These are phyloP conservation scores for Penelope pileata DNA, from an alignment of 2,113 vertebrate genomes.

Conservation along the genomic window DNA sequence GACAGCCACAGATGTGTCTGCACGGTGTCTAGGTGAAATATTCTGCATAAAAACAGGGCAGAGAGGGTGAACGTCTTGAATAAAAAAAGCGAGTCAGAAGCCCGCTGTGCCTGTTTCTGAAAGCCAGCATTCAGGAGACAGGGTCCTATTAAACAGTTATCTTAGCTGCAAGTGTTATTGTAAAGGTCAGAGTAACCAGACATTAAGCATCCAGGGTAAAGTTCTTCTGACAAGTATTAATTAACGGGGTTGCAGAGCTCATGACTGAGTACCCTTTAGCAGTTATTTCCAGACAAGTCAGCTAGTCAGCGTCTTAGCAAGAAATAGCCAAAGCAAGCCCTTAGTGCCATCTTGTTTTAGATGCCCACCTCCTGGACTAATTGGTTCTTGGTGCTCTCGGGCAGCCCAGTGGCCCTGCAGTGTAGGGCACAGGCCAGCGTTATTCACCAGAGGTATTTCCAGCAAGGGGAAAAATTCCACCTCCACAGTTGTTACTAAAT, in stretches of 20 bases:
- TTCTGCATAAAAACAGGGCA: background rate
- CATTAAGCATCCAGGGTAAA: background rate
- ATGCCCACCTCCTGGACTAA: background rate
- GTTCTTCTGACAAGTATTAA: slow-evolving; percentile 23
- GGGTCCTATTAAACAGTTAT: background rate
- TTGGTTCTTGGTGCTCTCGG: background rate
- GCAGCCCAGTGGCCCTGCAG: background rate
- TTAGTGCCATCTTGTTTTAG: background rate
- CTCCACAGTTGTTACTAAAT: background rate
- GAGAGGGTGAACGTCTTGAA: background rate
- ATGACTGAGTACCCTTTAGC: background rate
- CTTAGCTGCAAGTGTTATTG: background rate
- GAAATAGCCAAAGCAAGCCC: background rate
- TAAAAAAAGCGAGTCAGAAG: background rate
- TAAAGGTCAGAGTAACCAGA: slow-evolving; percentile 33
- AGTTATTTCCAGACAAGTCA: slow-evolving; percentile 25
- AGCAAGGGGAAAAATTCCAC: background rate
- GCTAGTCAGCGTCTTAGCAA: background rate
- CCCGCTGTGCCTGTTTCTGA: background rate
- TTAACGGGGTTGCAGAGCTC: background rate
- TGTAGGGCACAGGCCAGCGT: background rate
- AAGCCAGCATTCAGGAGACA: background rate
- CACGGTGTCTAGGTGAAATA: background rate
- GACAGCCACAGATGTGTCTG: background rate
- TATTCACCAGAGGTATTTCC: background rate